These are phyloP conservation scores for Catotricha subobsoleta DNA, from an alignment of 2,888 invertebrate species.

Conservation along the genomic window DNA sequence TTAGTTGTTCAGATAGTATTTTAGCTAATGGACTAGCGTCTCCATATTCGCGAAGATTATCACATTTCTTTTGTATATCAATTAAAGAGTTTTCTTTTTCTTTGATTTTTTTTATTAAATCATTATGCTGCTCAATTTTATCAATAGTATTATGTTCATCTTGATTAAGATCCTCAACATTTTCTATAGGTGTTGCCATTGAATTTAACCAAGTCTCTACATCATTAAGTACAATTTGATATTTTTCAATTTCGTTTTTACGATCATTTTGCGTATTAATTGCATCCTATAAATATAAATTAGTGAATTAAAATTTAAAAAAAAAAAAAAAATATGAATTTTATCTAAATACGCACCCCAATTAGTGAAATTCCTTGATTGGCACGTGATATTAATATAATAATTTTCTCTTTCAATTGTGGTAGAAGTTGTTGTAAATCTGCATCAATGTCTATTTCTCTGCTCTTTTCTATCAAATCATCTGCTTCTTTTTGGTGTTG, in stretches of 20 bases:
- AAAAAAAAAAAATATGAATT: slow-evolving; percentile 3
- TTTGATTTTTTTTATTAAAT: slow-evolving; percentile 33
- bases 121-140: slow-evolving; percentile 31
- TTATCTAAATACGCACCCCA: slow-evolving; percentile 21
- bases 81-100: slow-evolving; percentile 32
- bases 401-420: slow-evolving; percentile 45
- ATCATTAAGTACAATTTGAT: slow-evolving; percentile 34
- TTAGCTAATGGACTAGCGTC: slow-evolving; percentile 32
- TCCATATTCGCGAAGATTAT: slow-evolving; percentile 30
- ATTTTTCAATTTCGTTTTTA: slow-evolving; percentile 34
- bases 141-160: slow-evolving; percentile 30
- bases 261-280: slow-evolving; percentile 34
- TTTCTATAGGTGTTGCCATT: slow-evolving; percentile 22
- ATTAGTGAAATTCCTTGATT: slow-evolving; percentile 42
- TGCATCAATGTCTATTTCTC: slow-evolving; percentile 42
- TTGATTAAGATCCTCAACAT: slow-evolving; percentile 20
- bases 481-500: slow-evolving; percentile 48
- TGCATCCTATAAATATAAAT: slow-evolving; percentile 29
- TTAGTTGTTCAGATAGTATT: slow-evolving; percentile 36
- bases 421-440: slow-evolving; percentile 32
- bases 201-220: slow-evolving; percentile 37
- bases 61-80: slow-evolving; percentile 32
- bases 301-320: background rate
- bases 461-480: slow-evolving; percentile 42
- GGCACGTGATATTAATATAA: slow-evolving; percentile 46